phyloP scores from a whole-genome alignment of 2,888 invertebrate genomes.

The Chaitophorus viminalis region DNA sequence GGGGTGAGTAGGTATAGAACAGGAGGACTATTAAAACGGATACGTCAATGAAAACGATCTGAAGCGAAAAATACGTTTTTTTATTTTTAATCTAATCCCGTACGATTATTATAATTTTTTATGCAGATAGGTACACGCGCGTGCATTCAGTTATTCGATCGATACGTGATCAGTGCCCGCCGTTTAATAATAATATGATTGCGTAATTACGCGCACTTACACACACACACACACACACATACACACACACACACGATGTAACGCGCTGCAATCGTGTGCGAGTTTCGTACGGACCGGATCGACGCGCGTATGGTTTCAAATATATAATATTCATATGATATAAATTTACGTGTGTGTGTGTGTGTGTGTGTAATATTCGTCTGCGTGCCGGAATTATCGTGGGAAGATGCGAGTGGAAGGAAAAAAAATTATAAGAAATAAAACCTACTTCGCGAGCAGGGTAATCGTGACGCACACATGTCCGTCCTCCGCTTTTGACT shows the following conservation, averaged over 20 bases:
- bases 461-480: slow-evolving; percentile 32
- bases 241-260: no score
- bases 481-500: slow-evolving; percentile 23
- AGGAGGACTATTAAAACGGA: not conserved
- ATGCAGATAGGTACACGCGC: not conserved
- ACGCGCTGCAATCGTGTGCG: not conserved
- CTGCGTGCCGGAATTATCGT: not conserved
- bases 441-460: not conserved
- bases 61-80: slow-evolving; percentile 7
- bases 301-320: not conserved
- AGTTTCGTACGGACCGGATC: slow-evolving; percentile 27
- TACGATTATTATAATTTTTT: slow-evolving; percentile 15
- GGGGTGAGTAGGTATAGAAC: no score
- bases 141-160: not conserved
- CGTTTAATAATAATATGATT: slow-evolving; percentile 30
- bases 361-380: not conserved
- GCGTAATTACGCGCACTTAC: not conserved
- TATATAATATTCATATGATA: not conserved
- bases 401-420: not conserved
- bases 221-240: no score
- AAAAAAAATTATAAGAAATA: slow-evolving; percentile 4
- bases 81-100: not conserved
- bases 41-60: not conserved
- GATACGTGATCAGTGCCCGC: slow-evolving; percentile 26
- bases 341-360: not conserved